Percentiles rank a stretch among this genome's conserved stretches.
Conservation (phyloP, 23 tunicate genomes). For the Diplosoma virens region DNA sequence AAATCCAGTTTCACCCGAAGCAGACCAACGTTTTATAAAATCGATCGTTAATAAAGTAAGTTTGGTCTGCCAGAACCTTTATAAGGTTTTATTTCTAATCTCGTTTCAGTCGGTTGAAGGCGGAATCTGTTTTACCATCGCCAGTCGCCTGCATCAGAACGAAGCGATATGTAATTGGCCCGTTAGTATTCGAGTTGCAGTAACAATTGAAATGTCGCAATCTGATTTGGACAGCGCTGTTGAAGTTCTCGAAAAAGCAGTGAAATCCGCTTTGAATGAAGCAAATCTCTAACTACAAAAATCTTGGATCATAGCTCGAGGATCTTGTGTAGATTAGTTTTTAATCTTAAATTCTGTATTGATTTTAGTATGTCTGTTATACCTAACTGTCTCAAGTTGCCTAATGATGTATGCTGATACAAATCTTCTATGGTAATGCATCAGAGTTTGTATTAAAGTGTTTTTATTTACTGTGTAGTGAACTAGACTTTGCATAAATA, state of each 20-base stretch:
- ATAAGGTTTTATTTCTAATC: no score
- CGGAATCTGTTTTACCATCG: conserved; percentile 69
- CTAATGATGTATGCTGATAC: no score
- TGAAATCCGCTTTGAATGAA: conserved; percentile 12
- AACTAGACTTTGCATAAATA: no score
- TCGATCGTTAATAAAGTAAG: conserved; percentile 46
- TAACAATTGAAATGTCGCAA: conserved; percentile 68
- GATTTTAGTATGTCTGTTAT: no score
- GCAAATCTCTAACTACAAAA: not conserved
- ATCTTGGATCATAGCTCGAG: not conserved
- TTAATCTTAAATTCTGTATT: no score
- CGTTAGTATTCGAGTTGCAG: conserved; percentile 65
- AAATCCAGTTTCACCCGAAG: conserved; percentile 27
- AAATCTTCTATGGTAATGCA: no score
- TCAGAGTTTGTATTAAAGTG: no score
- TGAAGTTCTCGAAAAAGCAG: conserved; percentile 41
- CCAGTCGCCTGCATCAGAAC: conserved; percentile 50
- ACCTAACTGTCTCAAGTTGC: no score
- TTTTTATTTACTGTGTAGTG: no score
- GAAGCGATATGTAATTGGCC: conserved; percentile 55
- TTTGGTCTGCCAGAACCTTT: no score
- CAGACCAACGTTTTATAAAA: conserved; percentile 46
- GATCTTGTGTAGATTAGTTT: no score
- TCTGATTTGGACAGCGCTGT: conserved; percentile 44
- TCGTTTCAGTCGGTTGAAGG: conserved; percentile 39